Conservation (phyloP, 2,888 invertebrate species). For the Zelleria hepariella region DNA sequence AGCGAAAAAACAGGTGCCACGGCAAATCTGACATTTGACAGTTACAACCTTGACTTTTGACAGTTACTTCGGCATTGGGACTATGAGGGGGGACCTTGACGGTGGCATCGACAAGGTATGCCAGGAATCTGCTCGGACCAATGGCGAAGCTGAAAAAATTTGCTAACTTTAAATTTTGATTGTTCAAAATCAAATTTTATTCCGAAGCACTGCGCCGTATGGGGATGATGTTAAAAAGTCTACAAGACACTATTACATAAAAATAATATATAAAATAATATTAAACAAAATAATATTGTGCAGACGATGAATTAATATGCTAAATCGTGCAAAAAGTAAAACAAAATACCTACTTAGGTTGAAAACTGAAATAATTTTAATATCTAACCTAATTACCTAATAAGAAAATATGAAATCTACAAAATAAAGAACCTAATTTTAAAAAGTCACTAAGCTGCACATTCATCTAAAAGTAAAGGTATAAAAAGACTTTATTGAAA, state of each 20-base stretch:
- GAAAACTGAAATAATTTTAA: neutral
- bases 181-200: constrained; percentile 10
- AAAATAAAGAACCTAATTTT: neutral
- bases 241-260: too few relatives aligned
- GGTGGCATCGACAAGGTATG: constrained; percentile 67
- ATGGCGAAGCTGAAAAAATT: constrained; percentile 51
- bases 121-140: constrained; percentile 72
- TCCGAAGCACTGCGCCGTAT: too few relatives aligned
- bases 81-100: constrained; percentile 56
- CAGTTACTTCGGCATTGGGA: constrained; percentile 26
- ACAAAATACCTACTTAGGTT: neutral
- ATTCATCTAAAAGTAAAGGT: neutral
- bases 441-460: neutral
- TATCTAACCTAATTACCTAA: neutral
- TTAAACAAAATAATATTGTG: constrained; percentile 10
- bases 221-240: too few relatives aligned
- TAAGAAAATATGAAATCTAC: neutral
- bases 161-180: neutral
- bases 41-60: constrained; percentile 6
- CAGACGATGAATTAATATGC: neutral
- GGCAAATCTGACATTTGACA: constrained; percentile 10
- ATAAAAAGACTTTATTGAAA: too few relatives aligned
- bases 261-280: constrained; percentile 13
- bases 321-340: neutral
- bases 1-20: constrained; percentile 34